These are phyloP conservation scores for Apus apus DNA, from an alignment of 2,113 vertebrate species.

Conservation along the genomic window DNA sequence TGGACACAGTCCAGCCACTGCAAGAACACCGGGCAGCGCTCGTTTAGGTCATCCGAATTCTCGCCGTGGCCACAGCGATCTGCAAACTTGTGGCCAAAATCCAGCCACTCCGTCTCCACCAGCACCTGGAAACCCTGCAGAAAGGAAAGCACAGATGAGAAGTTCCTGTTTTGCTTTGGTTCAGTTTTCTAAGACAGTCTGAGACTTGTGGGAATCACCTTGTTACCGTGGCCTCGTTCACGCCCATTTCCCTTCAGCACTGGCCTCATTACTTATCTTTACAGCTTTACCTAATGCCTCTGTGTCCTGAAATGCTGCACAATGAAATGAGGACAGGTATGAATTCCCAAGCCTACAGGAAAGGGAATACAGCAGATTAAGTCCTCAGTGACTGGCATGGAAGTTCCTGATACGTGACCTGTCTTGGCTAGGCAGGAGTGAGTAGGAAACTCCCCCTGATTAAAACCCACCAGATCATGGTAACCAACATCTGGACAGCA, in stretches of 20 bases:
- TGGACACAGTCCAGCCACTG: conserved; percentile 99
- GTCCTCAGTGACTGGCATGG: neutral
- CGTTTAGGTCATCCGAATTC: conserved; percentile 93
- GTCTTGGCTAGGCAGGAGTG: neutral
- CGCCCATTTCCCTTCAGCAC: neutral
- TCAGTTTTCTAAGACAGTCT: neutral
- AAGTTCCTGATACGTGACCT: neutral
- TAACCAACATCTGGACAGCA: neutral
- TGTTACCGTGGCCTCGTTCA: neutral
- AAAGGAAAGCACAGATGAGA: neutral
- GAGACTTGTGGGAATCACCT: neutral
- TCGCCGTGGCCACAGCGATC: conserved; percentile 98
- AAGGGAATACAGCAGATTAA: neutral
- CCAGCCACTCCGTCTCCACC: conserved; percentile 96
- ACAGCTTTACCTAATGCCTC: neutral
- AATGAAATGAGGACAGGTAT: neutral
- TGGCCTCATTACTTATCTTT: neutral
- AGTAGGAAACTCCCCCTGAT: neutral
- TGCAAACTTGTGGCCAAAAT: conserved; percentile 98
- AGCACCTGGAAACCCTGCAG: conserved; percentile 96
- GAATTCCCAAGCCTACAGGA: neutral
- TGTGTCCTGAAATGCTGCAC: neutral
- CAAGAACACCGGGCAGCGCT: conserved; percentile 96
- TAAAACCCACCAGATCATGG: neutral
- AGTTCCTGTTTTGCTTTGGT: neutral